Evolutionary conservation across 2,113 vertebrate genomes (phyloP), one percentile per base, ranked within the genome.

Genomic region (Gobius niger): DNA sequence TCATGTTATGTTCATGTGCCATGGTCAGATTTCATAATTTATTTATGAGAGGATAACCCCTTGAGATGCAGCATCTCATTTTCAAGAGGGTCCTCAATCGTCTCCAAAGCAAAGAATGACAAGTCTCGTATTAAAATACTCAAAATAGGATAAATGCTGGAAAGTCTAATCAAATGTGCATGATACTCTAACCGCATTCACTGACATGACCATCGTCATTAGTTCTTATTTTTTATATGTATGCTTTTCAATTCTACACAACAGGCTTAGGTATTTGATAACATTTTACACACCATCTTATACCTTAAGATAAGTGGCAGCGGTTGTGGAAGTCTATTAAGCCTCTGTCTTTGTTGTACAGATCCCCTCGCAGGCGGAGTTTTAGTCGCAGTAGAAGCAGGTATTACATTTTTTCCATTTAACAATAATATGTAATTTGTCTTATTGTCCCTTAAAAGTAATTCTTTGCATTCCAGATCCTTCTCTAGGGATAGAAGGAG

Each of bases 341-440:
- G 24, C 12, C 10, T 52, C 5, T 73, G 11, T 77, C 49, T 87
- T 87, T 80, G 84, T 87, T 83, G 92, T 88, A 75, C 94, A 99
- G 98, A 97, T 99, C 98, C 67, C 98, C 98, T 51, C 94, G 98
- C 80, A 96, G 95, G 91, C 96, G 96, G 92, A 99, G 97, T 92
- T 96, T 98, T 75, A 99, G 97, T 79, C 95, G 96, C 13, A 99
- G 98, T 90, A 95, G 97, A 70, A 99, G 98, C 96, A 98, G 98
- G 98, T 98, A 93, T 52, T 10, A 9, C 1, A 40, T 5, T 13
- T 14, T 41, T 59, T 42, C 8, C 13, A 9, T 9, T 1, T 60
- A 9, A 7, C 24, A 34, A 34, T 24, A n/a, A 49, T 18, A 34
- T 57, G 10, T 9, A n/a, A 11, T 18, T 18, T 46, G 19, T 44